Base-by-base conservation (phyloP, 2,888 invertebrate genomes). In the Ichneumoninae sp. region DNA sequence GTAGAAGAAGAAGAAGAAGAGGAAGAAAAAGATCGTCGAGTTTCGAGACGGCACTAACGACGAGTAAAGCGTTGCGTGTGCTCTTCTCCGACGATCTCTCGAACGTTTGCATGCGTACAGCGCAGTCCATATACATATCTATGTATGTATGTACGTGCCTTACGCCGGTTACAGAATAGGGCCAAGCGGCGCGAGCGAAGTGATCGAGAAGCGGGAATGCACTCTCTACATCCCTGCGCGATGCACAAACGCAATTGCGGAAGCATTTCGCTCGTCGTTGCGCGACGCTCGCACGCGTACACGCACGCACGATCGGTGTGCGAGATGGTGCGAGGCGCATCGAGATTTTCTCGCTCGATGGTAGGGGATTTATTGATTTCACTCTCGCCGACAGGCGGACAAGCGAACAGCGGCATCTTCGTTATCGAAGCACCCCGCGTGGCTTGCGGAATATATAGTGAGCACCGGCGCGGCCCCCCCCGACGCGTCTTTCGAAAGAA, bases 351-450 rank as follows among this genome's bases (percentile, higher is more conserved):
- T 57, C 13, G 30, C 60, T 7, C 13, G 16, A 22, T 19, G 68
- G 65, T 62, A 50, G 50, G 44, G 69, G 57, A 82, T 78, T 82
- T 82, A 82, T 82, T 78, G 78, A 82, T 78, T 82, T 78, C 82
- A 74, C 74, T 82, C 82, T 78, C 82, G 72, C 33, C 72, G 78
- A 62, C 82, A 60, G 60, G 13, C 78, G 65, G 78, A 69, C 82
- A 68, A 52, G 47, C 74, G 50, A 70, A 62, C 78, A 52, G 57
- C 71, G 22, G 40, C 72, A 74, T 78, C 78, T 82, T 78, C 68
- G 69, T 82, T 82, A 78, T 69, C 71, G 66, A 69, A 60, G 33
- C 16, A 50, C 70, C 40, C 50, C 30, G 7, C 44, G 66, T 66
- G 13, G 60, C 60, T 62, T 52, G 8, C 52, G 19, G 19, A 52